A percentile compares a stretch with the other conserved stretches of the same genome.
phyloP scores from a whole-genome alignment of 2,888 invertebrate genomes.

The Xiphydria camelus region DNA sequence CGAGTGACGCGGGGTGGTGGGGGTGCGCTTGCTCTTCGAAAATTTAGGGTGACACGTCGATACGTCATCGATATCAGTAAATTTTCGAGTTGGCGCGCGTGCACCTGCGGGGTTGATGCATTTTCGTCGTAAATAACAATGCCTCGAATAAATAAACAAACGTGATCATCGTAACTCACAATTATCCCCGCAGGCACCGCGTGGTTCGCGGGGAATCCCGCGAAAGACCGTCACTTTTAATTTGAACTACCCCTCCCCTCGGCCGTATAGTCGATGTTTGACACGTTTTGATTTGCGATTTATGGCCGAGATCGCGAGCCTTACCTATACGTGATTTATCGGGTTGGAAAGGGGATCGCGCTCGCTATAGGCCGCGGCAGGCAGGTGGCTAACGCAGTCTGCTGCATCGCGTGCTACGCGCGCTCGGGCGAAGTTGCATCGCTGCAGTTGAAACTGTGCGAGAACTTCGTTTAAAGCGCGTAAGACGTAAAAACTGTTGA shows the following conservation, averaged over 20 bases:
- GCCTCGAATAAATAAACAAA: constrained; percentile 40
- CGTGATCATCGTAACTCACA: constrained; percentile 50
- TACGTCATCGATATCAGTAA: constrained; percentile 33
- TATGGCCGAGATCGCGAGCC: constrained; percentile 37
- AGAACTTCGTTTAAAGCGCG: no score
- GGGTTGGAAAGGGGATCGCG: no score
- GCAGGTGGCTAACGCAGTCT: no score
- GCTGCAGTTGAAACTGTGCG: no score
- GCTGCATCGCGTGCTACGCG: no score
- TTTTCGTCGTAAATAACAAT: constrained; percentile 46
- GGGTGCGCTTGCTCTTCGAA: no score
- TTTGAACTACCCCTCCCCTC: constrained; percentile 38
- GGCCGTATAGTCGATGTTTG: constrained; percentile 37
- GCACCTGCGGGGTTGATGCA: constrained; percentile 33
- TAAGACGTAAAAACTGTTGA: no score
- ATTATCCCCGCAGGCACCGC: constrained; percentile 39
- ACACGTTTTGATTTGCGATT: constrained; percentile 53
- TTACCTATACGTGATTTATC: constrained; percentile 31
- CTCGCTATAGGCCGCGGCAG: no score
- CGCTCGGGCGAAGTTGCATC: no score
- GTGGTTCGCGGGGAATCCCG: constrained; percentile 22
- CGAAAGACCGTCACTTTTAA: constrained; percentile 54
- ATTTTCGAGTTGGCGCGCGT: not conserved
- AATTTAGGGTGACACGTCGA: constrained; percentile 38
- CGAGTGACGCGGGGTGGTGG: no score